Percentiles rank a stretch among this genome's conserved stretches.
These are phyloP conservation scores for Calephelis virginiensis DNA, from an alignment of 1,140 invertebrate genomes.

Conservation along the genomic window DNA sequence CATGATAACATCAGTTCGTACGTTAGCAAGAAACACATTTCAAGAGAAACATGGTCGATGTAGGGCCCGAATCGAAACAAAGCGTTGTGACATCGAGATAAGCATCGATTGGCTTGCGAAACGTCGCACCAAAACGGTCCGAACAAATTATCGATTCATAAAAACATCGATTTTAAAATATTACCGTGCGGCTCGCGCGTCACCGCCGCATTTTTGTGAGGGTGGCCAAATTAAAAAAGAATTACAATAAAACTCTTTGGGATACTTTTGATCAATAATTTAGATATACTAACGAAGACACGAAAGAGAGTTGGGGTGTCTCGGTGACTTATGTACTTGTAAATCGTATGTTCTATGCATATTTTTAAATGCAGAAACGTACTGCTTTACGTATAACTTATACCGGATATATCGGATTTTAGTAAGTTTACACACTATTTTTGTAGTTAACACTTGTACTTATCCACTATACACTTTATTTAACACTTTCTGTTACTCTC, in stretches of 20 bases:
- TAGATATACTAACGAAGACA: conserved; percentile 1
- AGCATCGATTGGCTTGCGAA: conserved; percentile 71
- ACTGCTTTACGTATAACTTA: too few relatives aligned
- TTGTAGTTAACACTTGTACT: too few relatives aligned
- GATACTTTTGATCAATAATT: conserved; percentile 4
- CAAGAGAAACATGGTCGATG: conserved; percentile 69
- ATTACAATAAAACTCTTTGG: conserved; percentile 15
- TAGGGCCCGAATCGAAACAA: conserved; percentile 71
- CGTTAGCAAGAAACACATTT: conserved; percentile 76
- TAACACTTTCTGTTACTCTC: too few relatives aligned
- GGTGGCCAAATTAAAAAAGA: conserved; percentile 47
- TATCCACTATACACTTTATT: too few relatives aligned
- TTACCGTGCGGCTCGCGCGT: conserved; percentile 63
- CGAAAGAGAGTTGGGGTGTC: not conserved
- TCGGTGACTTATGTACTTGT: too few relatives aligned
- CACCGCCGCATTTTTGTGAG: conserved; percentile 60
- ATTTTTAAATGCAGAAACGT: too few relatives aligned
- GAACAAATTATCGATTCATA: conserved; percentile 78
- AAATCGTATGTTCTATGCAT: too few relatives aligned
- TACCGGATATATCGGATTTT: too few relatives aligned
- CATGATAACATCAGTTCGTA: conserved; percentile 66
- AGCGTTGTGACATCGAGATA: conserved; percentile 74
- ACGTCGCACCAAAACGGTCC: conserved; percentile 70
- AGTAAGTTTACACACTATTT: too few relatives aligned
- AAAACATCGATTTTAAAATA: conserved; percentile 78